These are phyloP conservation scores for Orycteropus afer DNA, from an alignment of 2,113 vertebrate genomes.

Conservation along the genomic window DNA sequence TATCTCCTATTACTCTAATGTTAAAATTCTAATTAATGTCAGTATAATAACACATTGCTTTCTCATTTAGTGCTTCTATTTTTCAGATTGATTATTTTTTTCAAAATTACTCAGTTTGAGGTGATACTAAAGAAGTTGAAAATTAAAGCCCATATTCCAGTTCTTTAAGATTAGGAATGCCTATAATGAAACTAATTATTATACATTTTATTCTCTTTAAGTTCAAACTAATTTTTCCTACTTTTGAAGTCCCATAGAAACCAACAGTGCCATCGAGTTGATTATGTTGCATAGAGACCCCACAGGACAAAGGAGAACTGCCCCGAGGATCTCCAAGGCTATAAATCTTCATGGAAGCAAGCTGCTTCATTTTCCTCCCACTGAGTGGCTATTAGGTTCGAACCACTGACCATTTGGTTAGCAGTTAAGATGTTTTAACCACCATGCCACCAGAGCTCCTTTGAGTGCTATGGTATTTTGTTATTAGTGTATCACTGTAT, in stretches of 20 bases:
- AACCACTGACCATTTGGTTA: too few relatives aligned
- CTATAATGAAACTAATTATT: conserved; percentile 16
- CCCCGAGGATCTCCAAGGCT: too few relatives aligned
- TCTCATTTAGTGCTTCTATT: not conserved
- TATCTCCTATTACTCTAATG: not conserved
- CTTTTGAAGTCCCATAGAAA: not conserved
- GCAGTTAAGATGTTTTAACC: too few relatives aligned
- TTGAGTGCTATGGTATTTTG: too few relatives aligned
- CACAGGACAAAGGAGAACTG: too few relatives aligned
- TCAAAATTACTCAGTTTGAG: not conserved
- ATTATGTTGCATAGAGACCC: too few relatives aligned
- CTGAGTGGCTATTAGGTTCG: too few relatives aligned
- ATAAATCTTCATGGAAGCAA: too few relatives aligned
- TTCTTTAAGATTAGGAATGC: conserved; percentile 15
- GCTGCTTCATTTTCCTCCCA: too few relatives aligned
- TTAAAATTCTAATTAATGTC: conserved; percentile 41
- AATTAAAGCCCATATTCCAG: not conserved
- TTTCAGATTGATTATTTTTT: conserved; percentile 34
- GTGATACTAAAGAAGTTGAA: conserved; percentile 5
- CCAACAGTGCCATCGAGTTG: too few relatives aligned
- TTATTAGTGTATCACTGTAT: conserved; percentile 19
- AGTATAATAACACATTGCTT: not conserved
- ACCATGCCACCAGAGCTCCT: too few relatives aligned
- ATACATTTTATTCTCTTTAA: not conserved
- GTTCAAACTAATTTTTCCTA: not conserved